These are phyloP conservation scores for Diadophis punctatus DNA, from an alignment of 2,113 vertebrate species.

Conservation along the genomic window DNA sequence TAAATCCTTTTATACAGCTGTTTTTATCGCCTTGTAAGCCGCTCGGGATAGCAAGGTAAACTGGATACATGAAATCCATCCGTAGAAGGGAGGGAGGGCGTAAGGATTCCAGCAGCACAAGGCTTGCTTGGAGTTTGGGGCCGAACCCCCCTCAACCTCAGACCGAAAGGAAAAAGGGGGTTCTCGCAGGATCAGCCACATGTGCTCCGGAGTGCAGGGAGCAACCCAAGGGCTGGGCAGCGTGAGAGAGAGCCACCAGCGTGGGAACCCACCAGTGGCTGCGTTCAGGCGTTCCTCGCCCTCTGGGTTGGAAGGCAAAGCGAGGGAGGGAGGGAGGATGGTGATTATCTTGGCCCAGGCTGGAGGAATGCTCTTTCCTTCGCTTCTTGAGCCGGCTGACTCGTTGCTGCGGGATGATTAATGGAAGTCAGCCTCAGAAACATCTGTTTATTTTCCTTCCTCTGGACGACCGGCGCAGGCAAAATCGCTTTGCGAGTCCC, in stretches of 20 bases:
- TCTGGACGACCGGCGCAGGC: constrained; percentile 54
- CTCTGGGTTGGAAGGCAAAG: constrained; percentile 44
- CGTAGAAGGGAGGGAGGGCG: fast-evolving
- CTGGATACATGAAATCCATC: neutral
- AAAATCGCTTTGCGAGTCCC: constrained; percentile 60
- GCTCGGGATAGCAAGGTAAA: neutral
- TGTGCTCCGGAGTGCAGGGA: neutral
- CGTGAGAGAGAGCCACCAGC: neutral
- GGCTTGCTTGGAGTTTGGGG: neutral
- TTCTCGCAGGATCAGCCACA: neutral
- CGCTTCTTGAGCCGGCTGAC: constrained; percentile 58
- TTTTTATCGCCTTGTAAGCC: neutral
- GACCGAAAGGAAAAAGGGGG: neutral
- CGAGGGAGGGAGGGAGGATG: constrained; percentile 40
- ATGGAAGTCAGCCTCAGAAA: constrained; percentile 63
- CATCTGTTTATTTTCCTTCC: constrained; percentile 69
- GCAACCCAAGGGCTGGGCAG: too few relatives aligned
- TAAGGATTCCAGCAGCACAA: neutral
- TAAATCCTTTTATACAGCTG: too few relatives aligned
- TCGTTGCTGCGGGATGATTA: constrained; percentile 63
- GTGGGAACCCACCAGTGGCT: neutral
- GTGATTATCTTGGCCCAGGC: constrained; percentile 62
- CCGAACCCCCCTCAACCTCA: neutral
- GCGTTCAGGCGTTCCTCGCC: constrained; percentile 7
- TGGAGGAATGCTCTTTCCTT: constrained; percentile 57